Evolutionary conservation across 2,888 invertebrate species (phyloP).

Genomic region (Nemoura dubitans): DNA sequence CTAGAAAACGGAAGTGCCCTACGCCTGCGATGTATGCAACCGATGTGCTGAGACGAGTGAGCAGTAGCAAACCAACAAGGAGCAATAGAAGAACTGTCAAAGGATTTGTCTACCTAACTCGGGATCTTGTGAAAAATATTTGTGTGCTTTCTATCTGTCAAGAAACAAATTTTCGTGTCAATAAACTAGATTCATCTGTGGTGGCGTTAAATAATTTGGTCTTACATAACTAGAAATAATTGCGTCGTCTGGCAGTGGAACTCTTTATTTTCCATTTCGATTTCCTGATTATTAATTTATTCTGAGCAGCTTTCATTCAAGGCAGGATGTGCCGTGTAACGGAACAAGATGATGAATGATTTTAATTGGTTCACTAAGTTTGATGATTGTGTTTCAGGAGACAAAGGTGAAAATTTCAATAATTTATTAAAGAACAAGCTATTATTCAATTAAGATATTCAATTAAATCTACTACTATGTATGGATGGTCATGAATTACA

Average conservation of each 20-base stretch:
- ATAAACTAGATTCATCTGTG: too few relatives aligned
- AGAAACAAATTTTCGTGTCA: neutral
- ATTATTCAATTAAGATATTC: neutral
- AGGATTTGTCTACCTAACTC: too few relatives aligned
- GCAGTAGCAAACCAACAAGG: neutral
- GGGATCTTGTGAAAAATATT: too few relatives aligned
- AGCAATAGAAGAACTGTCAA: neutral
- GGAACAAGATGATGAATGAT: neutral
- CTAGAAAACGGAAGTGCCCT: neutral
- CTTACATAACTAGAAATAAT: neutral
- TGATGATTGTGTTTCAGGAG: neutral
- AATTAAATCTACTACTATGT: neutral
- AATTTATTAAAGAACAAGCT: neutral
- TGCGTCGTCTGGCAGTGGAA: neutral
- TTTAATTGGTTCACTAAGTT: neutral
- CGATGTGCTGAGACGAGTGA: neutral
- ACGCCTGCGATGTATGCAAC: neutral
- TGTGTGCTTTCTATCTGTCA: neutral
- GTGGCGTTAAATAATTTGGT: neutral
- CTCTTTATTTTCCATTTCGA: neutral
- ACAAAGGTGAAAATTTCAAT: neutral
- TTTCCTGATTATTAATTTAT: conserved; percentile 7
- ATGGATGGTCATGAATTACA: too few relatives aligned
- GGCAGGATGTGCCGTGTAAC: neutral
- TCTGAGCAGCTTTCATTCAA: neutral